A percentile compares a stretch with the other conserved stretches of the same genome.
phyloP scores from a whole-genome alignment of 2,888 invertebrate species.

The Pristionchus arcanus region DNA sequence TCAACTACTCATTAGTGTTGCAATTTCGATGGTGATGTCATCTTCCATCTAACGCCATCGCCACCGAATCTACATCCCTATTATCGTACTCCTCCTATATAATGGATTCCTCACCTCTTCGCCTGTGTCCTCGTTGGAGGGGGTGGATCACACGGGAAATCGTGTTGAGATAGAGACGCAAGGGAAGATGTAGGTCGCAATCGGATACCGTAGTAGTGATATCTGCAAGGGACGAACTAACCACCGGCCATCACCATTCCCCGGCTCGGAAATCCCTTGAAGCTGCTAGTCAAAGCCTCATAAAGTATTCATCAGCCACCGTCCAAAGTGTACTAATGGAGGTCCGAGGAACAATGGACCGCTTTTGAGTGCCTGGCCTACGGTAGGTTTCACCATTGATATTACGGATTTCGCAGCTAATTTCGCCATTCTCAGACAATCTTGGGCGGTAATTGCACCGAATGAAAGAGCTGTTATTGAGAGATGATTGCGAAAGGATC shows the following conservation, averaged over 20 bases:
- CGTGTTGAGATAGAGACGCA: not conserved
- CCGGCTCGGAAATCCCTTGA: not conserved
- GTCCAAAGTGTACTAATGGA: conserved; percentile 16
- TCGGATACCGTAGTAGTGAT: conserved; percentile 99
- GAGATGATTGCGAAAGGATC: not conserved
- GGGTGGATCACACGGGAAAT: conserved; percentile 34
- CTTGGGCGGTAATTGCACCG: not conserved
- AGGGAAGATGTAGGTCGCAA: conserved; percentile 61
- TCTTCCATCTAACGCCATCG: too few relatives aligned
- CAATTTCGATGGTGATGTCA: too few relatives aligned
- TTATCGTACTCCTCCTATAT: not conserved
- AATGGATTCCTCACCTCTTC: conserved; percentile 19
- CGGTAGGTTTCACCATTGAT: not conserved
- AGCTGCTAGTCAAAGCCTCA: not conserved
- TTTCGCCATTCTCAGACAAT: conserved; percentile 17
- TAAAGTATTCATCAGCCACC: conserved; percentile 13
- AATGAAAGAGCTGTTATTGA: not conserved
- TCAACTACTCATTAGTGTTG: not conserved
- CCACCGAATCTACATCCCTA: too few relatives aligned
- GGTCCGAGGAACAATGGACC: not conserved
- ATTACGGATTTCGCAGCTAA: not conserved
- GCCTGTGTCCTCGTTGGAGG: not conserved
- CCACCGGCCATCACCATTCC: not conserved
- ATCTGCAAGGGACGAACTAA: conserved; percentile 80
- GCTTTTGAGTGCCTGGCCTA: not conserved